Evolutionary conservation across 2,888 invertebrate species (phyloP), one percentile per base, ranked within the genome.

Genomic region (Cecidostiba fungosa): DNA sequence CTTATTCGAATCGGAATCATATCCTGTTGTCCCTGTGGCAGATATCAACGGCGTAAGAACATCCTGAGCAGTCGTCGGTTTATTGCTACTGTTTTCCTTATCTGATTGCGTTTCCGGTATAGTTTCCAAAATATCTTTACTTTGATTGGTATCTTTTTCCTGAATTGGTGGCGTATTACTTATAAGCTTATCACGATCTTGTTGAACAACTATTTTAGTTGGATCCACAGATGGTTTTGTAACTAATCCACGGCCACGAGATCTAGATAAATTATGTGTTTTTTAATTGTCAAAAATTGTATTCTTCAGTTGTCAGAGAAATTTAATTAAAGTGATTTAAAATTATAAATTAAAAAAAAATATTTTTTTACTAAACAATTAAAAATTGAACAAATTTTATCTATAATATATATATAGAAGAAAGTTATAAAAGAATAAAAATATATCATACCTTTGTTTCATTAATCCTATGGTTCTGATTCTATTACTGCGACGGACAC

Each of bases 401-500:
- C 26, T 36, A 59, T 59, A 77, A 59, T 54, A 29, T 76, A 12
- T 32, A 50, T 74, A 59, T 36, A 39, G 50, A 50, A 50, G 16
- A 50, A 1, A 59, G 54, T 59, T 39, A 26, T 76, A 59, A 47
- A 36, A 62, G 76, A 74, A 14, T 32, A 32, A 62, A 26, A 54
- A 66, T 47, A 29, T 29, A 69, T 50, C 29, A 81, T 89, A 95
- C 92, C 95, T 95, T 89, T 95, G 96, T 91, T 96, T 96, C 91
- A 95, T 92, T 87, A 95, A 95, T 86, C 96, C 96, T 86, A 97
- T 97, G 66, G 96, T 96, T 91, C 97, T 96, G 85, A 97, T 97
- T 86, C 97, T 95, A 91, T 95, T 96, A 8, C 97, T 97, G 74
- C 97, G 94, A 29, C 97, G 94, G 0, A 97, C 96, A 19, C 91